Percentiles rank a stretch among this genome's conserved stretches.
These are phyloP conservation scores for Ecdyonurus torrentis DNA, from an alignment of 2,888 invertebrate genomes.

Conservation along the genomic window DNA sequence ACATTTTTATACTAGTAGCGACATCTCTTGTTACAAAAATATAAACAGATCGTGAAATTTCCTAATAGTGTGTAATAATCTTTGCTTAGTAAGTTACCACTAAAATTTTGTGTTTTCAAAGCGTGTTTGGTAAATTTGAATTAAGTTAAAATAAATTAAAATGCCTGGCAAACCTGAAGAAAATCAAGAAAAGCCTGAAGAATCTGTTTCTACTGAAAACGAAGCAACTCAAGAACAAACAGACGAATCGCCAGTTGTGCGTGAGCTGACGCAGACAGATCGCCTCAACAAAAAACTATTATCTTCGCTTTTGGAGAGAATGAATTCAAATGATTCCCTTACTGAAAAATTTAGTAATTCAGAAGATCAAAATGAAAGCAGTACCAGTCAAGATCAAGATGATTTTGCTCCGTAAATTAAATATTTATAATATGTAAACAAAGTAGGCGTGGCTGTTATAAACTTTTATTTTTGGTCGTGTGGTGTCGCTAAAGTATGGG, in stretches of 20 bases:
- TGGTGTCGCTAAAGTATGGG: neutral
- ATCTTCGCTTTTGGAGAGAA: slow-evolving; percentile 39
- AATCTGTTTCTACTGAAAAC: neutral
- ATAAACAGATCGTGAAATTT: no score
- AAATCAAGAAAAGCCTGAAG: neutral
- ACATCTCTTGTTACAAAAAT: no score
- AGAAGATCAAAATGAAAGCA: neutral
- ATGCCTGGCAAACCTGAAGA: slow-evolving; percentile 3
- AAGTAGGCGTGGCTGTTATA: neutral
- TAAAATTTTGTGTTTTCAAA: no score
- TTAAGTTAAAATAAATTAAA: neutral
- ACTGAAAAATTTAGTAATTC: neutral
- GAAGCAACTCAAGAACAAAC: neutral
- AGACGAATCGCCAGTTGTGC: neutral
- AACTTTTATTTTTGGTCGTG: neutral
- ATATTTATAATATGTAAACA: neutral
- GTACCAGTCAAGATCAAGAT: neutral
- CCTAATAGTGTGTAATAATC: no score
- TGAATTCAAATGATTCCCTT: slow-evolving; percentile 27
- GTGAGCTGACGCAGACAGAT: slow-evolving; percentile 43
- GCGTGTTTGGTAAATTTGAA: neutral
- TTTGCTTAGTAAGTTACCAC: no score
- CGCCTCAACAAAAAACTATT: slow-evolving; percentile 46
- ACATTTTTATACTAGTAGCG: no score
- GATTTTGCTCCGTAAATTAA: neutral